phyloP scores from a whole-genome alignment of 2,113 vertebrate genomes.

The Sylvia atricapilla region DNA sequence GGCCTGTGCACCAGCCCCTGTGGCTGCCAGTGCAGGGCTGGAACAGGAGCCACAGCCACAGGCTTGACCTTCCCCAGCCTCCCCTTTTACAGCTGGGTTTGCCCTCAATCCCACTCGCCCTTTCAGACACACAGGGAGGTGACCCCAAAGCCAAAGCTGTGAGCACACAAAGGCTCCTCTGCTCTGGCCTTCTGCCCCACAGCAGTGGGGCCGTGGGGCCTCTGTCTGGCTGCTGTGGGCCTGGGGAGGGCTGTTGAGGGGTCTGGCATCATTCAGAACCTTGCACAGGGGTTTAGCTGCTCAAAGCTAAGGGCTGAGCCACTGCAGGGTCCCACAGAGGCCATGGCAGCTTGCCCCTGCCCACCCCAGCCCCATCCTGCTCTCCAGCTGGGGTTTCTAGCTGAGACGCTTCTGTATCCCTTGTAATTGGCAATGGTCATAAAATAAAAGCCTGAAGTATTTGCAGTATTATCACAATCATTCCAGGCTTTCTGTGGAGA shows the following conservation, averaged over 20 bases:
- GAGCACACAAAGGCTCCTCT: accelerated
- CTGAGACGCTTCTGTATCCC: not conserved
- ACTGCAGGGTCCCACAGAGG: accelerated
- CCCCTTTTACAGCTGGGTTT: accelerated
- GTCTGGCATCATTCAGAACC: not conserved
- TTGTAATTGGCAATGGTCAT: not conserved
- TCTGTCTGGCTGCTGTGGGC: accelerated
- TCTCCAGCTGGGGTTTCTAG: not conserved
- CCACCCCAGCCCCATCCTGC: not conserved
- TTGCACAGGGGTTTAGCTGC: not conserved
- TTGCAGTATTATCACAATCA: not conserved
- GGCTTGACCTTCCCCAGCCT: not conserved
- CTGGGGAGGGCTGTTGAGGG: not conserved
- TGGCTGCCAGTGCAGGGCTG: not conserved
- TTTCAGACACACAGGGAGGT: not conserved
- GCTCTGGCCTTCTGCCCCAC: not conserved
- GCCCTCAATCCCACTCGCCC: not conserved
- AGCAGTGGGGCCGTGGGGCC: not conserved
- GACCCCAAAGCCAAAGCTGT: not conserved
- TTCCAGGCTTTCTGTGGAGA: slow-evolving; percentile 11
- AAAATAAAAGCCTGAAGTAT: not conserved
- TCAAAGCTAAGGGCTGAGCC: not conserved
- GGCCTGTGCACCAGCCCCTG: not conserved
- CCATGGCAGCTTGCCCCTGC: not conserved
- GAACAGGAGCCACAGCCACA: not conserved